Conservation (phyloP, 2,888 invertebrate genomes). For the Chironomus tentans region DNA sequence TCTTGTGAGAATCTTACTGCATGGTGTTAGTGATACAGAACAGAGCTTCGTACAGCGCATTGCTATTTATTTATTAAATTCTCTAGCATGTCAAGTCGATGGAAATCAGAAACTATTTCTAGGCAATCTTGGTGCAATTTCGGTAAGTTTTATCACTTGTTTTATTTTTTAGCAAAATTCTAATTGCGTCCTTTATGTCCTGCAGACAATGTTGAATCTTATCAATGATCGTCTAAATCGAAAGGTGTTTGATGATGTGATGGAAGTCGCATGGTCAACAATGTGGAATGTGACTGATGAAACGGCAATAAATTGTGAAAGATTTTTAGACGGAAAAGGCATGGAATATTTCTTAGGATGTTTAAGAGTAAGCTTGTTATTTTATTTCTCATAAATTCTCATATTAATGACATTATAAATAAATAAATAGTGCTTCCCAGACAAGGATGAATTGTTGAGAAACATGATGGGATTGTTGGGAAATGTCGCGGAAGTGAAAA, state of each 20-base stretch:
- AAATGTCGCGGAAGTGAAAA: constrained; percentile 90
- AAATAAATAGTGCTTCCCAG: constrained; percentile 63
- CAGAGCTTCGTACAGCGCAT: constrained; percentile 89
- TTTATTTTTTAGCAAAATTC: not conserved
- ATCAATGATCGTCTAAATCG: constrained; percentile 71
- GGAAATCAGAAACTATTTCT: constrained; percentile 84
- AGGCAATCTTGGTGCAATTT: constrained; percentile 81
- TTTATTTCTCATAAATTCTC: not conserved
- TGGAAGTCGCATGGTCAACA: constrained; percentile 98
- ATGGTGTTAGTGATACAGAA: constrained; percentile 70
- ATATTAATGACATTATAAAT: constrained; percentile 20
- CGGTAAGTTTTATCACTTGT: constrained; percentile 45
- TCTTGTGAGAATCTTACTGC: constrained; percentile 70
- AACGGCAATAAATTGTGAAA: constrained; percentile 85
- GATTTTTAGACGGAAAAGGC: constrained; percentile 80
- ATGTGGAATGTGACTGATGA: constrained; percentile 99
- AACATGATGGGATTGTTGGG: constrained; percentile 98
- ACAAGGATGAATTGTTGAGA: constrained; percentile 79
- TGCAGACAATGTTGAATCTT: constrained; percentile 74
- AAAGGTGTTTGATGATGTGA: constrained; percentile 81
- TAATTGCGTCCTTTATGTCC: constrained; percentile 31
- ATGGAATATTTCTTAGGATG: constrained; percentile 86
- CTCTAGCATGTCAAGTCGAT: constrained; percentile 93
- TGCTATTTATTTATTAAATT: constrained; percentile 89
- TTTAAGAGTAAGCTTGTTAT: constrained; percentile 55